phyloP scores from a whole-genome alignment of 2,888 invertebrate genomes.

The Abrostola triplasia region DNA sequence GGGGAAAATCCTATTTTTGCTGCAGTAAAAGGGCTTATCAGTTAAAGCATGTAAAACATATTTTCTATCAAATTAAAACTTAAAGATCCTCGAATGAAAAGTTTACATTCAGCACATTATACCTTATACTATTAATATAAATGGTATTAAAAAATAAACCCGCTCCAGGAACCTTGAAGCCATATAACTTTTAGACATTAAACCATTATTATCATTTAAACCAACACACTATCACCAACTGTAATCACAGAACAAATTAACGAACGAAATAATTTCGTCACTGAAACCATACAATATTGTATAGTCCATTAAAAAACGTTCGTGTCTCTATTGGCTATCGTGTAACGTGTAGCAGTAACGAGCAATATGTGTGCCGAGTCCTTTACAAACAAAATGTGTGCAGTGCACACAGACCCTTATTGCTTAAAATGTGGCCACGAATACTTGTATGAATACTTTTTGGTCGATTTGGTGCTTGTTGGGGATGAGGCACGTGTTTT shows the following conservation, averaged over 20 bases:
- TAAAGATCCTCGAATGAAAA: too few relatives aligned
- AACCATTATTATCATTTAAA: background rate
- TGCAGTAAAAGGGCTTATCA: too few relatives aligned
- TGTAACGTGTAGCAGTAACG: constrained; percentile 49
- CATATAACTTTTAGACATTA: too few relatives aligned
- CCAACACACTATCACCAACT: background rate
- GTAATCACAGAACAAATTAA: background rate
- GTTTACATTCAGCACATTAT: too few relatives aligned
- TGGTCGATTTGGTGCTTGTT: constrained; percentile 10
- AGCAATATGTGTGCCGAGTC: constrained; percentile 63
- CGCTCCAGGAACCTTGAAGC: too few relatives aligned
- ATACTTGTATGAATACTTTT: constrained; percentile 45
- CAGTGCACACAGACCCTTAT: constrained; percentile 59
- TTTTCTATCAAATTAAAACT: too few relatives aligned
- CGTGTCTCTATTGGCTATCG: constrained; percentile 41
- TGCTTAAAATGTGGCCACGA: constrained; percentile 50
- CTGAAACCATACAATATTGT: constrained; percentile 14
- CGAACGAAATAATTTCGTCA: background rate
- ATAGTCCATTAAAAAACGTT: constrained; percentile 49
- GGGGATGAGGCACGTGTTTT: background rate
- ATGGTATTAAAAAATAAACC: too few relatives aligned
- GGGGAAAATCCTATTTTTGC: too few relatives aligned
- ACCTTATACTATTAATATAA: too few relatives aligned
- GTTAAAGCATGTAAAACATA: too few relatives aligned
- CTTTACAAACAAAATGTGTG: constrained; percentile 62